phyloP scores from a whole-genome alignment of 2,888 invertebrate genomes.

The Perithous albicinctus region DNA sequence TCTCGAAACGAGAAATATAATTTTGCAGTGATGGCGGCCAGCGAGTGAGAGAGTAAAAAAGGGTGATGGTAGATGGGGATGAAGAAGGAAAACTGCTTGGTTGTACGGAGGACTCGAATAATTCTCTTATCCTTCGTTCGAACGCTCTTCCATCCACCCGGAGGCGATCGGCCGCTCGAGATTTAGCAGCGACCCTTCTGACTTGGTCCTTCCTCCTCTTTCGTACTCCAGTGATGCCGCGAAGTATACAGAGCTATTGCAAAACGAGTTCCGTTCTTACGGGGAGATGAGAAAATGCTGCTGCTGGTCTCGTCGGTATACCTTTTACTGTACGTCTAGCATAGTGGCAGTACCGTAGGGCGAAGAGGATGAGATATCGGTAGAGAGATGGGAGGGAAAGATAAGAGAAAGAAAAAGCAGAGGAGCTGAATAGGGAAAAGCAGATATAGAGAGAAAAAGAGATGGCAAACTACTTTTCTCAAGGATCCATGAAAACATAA shows the following conservation, averaged over 20 bases:
- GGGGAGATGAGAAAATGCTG: slow-evolving; percentile 39
- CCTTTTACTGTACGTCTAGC: slow-evolving; percentile 11
- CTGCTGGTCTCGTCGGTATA: background rate
- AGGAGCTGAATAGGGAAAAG: background rate
- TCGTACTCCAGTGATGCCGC: background rate
- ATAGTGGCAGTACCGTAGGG: too few relatives aligned
- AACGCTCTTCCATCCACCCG: slow-evolving; percentile 33
- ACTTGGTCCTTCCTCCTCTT: slow-evolving; percentile 46
- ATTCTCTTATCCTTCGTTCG: slow-evolving; percentile 69
- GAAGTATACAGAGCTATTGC: slow-evolving; percentile 23
- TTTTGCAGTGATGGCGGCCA: slow-evolving; percentile 27
- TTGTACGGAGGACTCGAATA: slow-evolving; percentile 62
- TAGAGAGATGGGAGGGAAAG: slow-evolving; percentile 28
- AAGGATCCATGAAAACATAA: slow-evolving; percentile 55
- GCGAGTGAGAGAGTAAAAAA: slow-evolving; percentile 42
- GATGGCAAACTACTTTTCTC: slow-evolving; percentile 40
- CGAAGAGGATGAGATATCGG: slow-evolving; percentile 42
- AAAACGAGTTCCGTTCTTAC: slow-evolving; percentile 40
- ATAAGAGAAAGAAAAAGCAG: slow-evolving; percentile 20
- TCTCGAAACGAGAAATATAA: slow-evolving; percentile 67
- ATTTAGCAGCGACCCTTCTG: slow-evolving; percentile 66
- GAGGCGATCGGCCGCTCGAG: slow-evolving; percentile 66
- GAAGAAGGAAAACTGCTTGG: slow-evolving; percentile 20
- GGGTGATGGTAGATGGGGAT: background rate
- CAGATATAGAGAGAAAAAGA: slow-evolving; percentile 17